These are phyloP conservation scores for Euglossa dilemma DNA, from an alignment of 1,140 invertebrate genomes.

Conservation along the genomic window DNA sequence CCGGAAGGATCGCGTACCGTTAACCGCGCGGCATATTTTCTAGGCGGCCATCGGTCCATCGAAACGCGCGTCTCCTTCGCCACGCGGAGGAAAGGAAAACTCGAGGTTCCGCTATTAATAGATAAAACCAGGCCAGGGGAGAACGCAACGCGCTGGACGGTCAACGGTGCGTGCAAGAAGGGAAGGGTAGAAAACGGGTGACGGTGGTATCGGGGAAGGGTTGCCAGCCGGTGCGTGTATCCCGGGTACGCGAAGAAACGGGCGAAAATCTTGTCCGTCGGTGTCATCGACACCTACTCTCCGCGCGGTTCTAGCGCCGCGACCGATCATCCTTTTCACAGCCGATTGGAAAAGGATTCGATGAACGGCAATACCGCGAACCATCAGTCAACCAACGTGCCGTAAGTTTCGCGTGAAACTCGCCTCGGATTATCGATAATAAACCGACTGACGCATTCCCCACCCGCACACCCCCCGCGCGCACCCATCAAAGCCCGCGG, in stretches of 20 bases:
- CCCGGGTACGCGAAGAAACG: conserved; percentile 24
- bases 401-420: neutral
- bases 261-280: conserved; percentile 40
- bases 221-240: conserved; percentile 14
- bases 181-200: conserved; percentile 62
- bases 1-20: neutral
- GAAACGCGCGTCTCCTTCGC: conserved; percentile 30
- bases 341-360: neutral
- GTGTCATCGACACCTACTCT: conserved; percentile 31
- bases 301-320: neutral
- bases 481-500: neutral
- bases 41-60: conserved; percentile 17
- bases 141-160: conserved; percentile 57
- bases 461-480: too few species aligned
- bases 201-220: conserved; percentile 46
- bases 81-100: conserved; percentile 41
- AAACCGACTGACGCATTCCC: too few species aligned
- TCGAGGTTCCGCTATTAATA: conserved; percentile 71
- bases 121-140: conserved; percentile 71
- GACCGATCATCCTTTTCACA: neutral
- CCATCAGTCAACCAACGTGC: neutral
- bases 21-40: conserved; percentile 4
- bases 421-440: neutral
- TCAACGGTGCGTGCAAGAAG: conserved; percentile 67
- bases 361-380: neutral